Conservation (phyloP, 1,140 invertebrate genomes). For the Sarcophaga bullata region DNA sequence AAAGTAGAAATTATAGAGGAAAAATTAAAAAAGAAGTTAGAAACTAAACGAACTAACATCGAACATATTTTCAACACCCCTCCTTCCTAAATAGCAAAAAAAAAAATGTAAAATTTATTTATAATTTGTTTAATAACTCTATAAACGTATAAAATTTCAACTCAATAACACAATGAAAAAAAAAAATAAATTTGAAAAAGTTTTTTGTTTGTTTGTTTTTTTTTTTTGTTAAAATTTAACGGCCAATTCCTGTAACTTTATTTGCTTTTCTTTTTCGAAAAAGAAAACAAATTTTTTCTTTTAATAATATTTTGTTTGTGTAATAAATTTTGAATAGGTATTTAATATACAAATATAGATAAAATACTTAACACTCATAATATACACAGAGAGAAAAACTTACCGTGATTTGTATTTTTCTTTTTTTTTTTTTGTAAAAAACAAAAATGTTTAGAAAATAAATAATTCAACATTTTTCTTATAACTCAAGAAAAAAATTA, state of each 20-base stretch:
- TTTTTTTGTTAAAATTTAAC: conserved; percentile 52
- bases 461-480: no score
- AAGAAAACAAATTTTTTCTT: background rate
- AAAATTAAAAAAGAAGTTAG: conserved; percentile 34
- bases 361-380: conserved; percentile 36
- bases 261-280: conserved; percentile 8
- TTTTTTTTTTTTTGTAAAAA: conserved; percentile 8
- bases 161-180: background rate
- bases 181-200: background rate
- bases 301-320: background rate
- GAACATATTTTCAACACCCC: conserved; percentile 63
- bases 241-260: conserved; percentile 64
- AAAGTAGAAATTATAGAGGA: conserved; percentile 25
- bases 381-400: background rate
- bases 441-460: no score
- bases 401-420: background rate
- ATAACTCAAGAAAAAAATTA: no score
- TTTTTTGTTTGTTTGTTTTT: conserved; percentile 41
- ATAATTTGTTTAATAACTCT: conserved; percentile 2
- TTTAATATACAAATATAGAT: background rate
- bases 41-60: conserved; percentile 36
- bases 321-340: background rate
- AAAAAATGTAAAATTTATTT: background rate
- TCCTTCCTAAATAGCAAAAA: conserved; percentile 54
- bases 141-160: background rate